These are phyloP conservation scores for Lapara coniferarum DNA, from an alignment of 2,888 invertebrate species.

Conservation along the genomic window DNA sequence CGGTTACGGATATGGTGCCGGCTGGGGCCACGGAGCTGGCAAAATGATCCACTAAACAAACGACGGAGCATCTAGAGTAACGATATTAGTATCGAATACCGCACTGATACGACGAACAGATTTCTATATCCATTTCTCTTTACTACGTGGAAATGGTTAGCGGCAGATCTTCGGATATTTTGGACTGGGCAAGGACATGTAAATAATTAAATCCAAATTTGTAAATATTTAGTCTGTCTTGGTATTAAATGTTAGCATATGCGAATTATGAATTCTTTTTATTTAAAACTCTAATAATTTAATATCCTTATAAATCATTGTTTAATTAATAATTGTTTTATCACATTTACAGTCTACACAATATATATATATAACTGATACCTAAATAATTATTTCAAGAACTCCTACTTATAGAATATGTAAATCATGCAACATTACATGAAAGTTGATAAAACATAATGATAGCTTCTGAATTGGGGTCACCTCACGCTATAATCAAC, in stretches of 20 bases:
- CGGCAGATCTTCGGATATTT: slow-evolving; percentile 65
- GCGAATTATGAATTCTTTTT: slow-evolving; percentile 34
- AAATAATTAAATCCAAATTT: slow-evolving; percentile 51
- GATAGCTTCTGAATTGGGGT: no score
- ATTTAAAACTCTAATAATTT: neutral
- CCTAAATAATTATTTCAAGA: no score
- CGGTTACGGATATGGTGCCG: slow-evolving; percentile 41
- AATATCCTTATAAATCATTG: neutral
- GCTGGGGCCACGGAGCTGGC: slow-evolving; percentile 41
- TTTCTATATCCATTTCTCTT: slow-evolving; percentile 73
- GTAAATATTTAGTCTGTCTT: slow-evolving; percentile 49
- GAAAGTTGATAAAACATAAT: no score
- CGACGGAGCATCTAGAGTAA: slow-evolving; percentile 27
- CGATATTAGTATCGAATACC: slow-evolving; percentile 44
- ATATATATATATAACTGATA: no score
- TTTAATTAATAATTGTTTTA: no score
- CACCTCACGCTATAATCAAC: no score
- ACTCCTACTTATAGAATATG: no score
- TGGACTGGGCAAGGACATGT: slow-evolving; percentile 60
- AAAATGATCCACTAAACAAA: slow-evolving; percentile 40
- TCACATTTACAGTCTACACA: no score
- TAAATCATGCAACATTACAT: no score
- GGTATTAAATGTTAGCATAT: slow-evolving; percentile 55
- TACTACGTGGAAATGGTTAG: slow-evolving; percentile 69
- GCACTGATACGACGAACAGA: slow-evolving; percentile 54